Percentiles rank a stretch among this genome's conserved stretches.
Evolutionary conservation across 2,113 vertebrate species (phyloP).

Genomic region (Dipodomys stephensi): DNA sequence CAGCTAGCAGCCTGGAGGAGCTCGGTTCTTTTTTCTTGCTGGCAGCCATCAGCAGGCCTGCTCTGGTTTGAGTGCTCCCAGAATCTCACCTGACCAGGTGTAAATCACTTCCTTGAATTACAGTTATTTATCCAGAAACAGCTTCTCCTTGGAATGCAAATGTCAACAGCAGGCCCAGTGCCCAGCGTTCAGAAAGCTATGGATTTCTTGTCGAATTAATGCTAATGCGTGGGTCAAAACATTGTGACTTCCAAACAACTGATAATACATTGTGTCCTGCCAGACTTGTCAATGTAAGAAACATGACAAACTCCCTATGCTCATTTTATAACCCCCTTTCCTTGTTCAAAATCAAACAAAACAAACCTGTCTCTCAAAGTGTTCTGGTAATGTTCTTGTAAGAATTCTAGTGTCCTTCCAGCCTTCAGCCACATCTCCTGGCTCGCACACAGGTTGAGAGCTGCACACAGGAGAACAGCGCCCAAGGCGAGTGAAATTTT

Average conservation of each 20-base stretch:
- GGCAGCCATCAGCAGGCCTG: accelerated
- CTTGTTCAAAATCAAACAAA: not conserved
- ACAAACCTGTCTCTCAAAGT: not conserved
- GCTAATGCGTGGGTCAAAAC: not conserved
- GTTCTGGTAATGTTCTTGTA: too few relatives aligned
- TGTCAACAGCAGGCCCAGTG: accelerated
- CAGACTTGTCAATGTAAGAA: not conserved
- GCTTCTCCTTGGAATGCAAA: not conserved
- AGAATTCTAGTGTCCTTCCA: not conserved
- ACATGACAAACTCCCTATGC: not conserved
- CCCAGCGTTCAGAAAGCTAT: not conserved
- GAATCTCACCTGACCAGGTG: not conserved
- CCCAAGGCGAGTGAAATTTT: accelerated
- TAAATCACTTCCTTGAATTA: accelerated
- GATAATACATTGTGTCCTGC: conserved; percentile 60
- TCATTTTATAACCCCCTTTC: not conserved
- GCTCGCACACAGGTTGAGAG: accelerated
- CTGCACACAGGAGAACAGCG: accelerated
- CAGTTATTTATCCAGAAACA: accelerated
- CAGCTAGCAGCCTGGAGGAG: not conserved
- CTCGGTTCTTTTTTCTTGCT: accelerated
- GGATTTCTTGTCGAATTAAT: not conserved
- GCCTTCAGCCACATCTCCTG: not conserved
- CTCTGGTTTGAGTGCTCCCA: accelerated
- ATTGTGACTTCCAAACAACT: conserved; percentile 18